Base-by-base conservation (phyloP, 64 coral and sea anemone species). In the Orbicella faveolata region DNA sequence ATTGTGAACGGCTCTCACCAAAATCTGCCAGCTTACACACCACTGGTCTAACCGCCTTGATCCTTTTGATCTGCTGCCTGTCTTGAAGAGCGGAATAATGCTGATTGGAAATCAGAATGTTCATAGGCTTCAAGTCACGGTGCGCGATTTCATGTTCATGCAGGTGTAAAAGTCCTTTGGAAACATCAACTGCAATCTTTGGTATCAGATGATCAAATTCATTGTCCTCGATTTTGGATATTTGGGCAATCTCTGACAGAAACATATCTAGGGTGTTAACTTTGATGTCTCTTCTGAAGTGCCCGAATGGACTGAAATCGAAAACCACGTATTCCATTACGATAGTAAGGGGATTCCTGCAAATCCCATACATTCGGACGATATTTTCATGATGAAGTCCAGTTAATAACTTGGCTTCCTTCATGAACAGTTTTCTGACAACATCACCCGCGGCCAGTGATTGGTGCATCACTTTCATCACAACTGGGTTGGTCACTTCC, bases 121-220 rank as follows among this genome's bases (percentile, higher is more conserved):
- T 98, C 18, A 79, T 81, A 52, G 95, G 89, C 35, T 98, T 98
- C 53, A 98, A 72, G 63, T 98, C 95, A 33, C 95, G 84, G 51
- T 98, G 92, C 13, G 59, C 83, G 18, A 87, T 80, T 9, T 88
- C 79, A 5, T 44, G 51, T 30, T 35, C n/a, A 75, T 98, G 92
- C n/a, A 94, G 79, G 25, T 91, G 91, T 3, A 36, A 7, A 30
- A 94, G 70, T 69, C 84, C 92, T 23, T 63, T 62, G 10, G 92
- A 37, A 52, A 89, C 61, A 39, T 94, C 89, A 62, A n/a, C 37
- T 83, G 82, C 82, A 77, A 79, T 62, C 84, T 78, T 62, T 79
- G 87, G 59, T 35, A 75, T 81, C 53, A 89, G 16, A 33, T 34
- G 8, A 75, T 75, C 75, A 75, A 87, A 73, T 72, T 73, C 9